phyloP scores from a whole-genome alignment of 2,797 vertebrate genomes.

The Emydoidea blandingii region DNA sequence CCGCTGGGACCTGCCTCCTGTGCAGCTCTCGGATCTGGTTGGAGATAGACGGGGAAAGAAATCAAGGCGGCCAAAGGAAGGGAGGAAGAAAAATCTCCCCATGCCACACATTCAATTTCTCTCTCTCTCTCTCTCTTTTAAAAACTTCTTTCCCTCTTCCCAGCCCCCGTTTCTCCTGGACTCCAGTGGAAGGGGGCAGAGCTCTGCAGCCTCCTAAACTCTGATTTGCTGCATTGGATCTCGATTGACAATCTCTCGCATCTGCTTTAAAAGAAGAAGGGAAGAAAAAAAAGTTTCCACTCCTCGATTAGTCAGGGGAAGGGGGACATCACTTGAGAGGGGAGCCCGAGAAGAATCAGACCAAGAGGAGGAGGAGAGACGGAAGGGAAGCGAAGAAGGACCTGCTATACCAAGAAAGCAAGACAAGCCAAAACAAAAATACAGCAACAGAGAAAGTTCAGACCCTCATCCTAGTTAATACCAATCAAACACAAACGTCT shows the following conservation, averaged over 20 bases:
- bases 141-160: conserved; percentile 55
- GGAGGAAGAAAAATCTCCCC: too few relatives aligned
- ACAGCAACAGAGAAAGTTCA: neutral
- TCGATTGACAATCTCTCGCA: conserved; percentile 74
- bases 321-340: conserved; percentile 61
- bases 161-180: conserved; percentile 44
- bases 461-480: neutral
- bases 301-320: conserved; percentile 71
- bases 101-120: conserved; percentile 23
- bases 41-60: neutral
- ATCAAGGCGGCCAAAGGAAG: neutral
- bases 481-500: conserved; percentile 40
- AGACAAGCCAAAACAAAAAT: neutral
- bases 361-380: conserved; percentile 54
- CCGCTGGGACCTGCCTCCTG: neutral
- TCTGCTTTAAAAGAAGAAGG: conserved; percentile 62
- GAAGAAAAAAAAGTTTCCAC: conserved; percentile 65
- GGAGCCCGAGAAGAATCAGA: conserved; percentile 66
- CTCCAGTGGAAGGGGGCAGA: conserved; percentile 34
- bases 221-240: conserved; percentile 77
- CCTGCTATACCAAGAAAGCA: neutral
- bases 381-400: conserved; percentile 22
- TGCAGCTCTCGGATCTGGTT: conserved; percentile 7
- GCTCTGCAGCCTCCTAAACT: neutral
- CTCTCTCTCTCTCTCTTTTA: neutral